Base-by-base conservation (phyloP, 1,140 invertebrate species). In the Agrilus planipennis region DNA sequence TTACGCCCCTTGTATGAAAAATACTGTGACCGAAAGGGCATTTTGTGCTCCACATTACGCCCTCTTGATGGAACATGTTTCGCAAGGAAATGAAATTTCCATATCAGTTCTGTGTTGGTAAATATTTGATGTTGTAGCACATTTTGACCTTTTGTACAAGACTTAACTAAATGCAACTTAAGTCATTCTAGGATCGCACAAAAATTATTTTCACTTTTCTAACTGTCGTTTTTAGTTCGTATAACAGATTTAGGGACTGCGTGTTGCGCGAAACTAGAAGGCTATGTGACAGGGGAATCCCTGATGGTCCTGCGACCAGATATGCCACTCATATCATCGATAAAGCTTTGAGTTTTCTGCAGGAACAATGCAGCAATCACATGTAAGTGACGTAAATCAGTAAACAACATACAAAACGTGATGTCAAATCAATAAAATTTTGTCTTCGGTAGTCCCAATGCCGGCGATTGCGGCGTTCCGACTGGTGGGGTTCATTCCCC, bases 1-100 rank as follows among this genome's bases (percentile, higher is more conserved):
- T 45, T 69, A 75, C 45, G 72, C 73, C 0, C 60, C 66, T 9
- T 76, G 73, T 52, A 71, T 75, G 45, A 75, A 74, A 56, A 62
- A 66, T 29, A 75, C 71, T 2, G 64, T 76, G 32, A 70, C 68
- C 10, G 65, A 73, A 46, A 60, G 65, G 28, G 58, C 59, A 23
- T 68, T 71, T 41, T 76, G 73, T 48, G 71, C 72, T 20, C 56
- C 59, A 21, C 70, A 75, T 42, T 76, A 76, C 51, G 62, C 65
- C 32, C 56, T 67, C 15, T 58, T 76, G 3, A 71, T 73, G 5
- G 63, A 67, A 35, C 70, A 73, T 54, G 72, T 74, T 6, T 69
- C 68, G 2, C 69, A 68, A 51, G 65, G 65, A 32, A 63, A 69
- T 39, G 60, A 63, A 17, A 68, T 71, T 37, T 67, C 67, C n/a